A percentile compares a stretch with the other conserved stretches of the same genome.
Evolutionary conservation across 2,888 invertebrate species (phyloP).

Genomic region (Agriotes lineatus): DNA sequence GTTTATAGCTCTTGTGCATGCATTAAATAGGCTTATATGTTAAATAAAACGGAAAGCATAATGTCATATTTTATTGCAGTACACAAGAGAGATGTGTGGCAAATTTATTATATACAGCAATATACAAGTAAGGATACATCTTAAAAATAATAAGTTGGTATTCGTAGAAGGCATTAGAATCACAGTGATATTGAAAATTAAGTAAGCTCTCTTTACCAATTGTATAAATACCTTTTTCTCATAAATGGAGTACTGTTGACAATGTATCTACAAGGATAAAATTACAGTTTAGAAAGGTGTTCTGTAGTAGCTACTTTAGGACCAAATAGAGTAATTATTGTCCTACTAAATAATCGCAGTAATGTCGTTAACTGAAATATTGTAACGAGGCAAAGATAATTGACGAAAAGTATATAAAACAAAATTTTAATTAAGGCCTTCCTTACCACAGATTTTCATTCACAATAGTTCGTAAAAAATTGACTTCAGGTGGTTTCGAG

Average conservation of each 20-base stretch:
- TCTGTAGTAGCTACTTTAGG: slow-evolving; percentile 9
- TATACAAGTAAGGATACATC: slow-evolving; percentile 46
- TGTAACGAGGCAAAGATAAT: too few species aligned
- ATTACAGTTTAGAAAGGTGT: not conserved
- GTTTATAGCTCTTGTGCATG: too few species aligned
- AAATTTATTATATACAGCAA: slow-evolving; percentile 53
- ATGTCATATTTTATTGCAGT: slow-evolving; percentile 53
- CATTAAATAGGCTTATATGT: too few species aligned
- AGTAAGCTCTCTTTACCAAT: slow-evolving; percentile 25
- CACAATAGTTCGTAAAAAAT: too few species aligned
- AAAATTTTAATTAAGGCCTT: too few species aligned
- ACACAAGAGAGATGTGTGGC: slow-evolving; percentile 54
- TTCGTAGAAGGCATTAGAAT: slow-evolving; percentile 61
- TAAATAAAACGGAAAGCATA: not conserved
- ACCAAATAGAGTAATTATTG: slow-evolving; percentile 36
- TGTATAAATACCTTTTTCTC: not conserved
- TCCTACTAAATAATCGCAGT: slow-evolving; percentile 17
- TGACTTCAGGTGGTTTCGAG: too few species aligned
- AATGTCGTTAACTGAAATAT: too few species aligned
- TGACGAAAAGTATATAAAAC: too few species aligned
- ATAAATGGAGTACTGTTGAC: not conserved
- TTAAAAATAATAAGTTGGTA: slow-evolving; percentile 45
- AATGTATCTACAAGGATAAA: slow-evolving; percentile 11
- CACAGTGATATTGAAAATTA: slow-evolving; percentile 58
- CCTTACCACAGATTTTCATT: too few species aligned